Evolutionary conservation across 2,113 vertebrate species (phyloP).

Genomic region (Rattus norvegicus): DNA sequence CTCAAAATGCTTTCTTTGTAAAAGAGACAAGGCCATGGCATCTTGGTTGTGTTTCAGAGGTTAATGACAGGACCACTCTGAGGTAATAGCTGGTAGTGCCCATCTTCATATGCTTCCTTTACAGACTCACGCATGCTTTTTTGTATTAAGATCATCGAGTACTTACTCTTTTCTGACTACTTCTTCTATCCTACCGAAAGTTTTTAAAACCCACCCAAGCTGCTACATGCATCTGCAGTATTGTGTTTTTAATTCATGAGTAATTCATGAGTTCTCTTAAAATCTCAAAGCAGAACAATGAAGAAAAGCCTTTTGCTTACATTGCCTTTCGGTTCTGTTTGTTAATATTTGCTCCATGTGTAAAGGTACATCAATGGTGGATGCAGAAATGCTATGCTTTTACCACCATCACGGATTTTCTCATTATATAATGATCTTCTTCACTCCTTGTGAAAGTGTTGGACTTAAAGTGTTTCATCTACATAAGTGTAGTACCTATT

Average conservation of each 20-base stretch:
- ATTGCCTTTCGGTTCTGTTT: not conserved
- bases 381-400: not conserved
- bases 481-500: no score
- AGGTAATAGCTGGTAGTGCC: not conserved
- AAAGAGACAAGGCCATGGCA: not conserved
- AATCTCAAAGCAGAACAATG: not conserved
- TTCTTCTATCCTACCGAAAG: not conserved
- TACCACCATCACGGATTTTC: no score
- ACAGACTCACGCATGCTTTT: not conserved
- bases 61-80: not conserved
- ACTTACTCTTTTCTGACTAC: not conserved
- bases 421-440: not conserved
- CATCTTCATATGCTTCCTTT: not conserved
- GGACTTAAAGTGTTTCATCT: not conserved
- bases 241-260: not conserved
- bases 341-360: not conserved
- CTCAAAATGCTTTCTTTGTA: not conserved
- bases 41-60: not conserved
- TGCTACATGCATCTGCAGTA: not conserved
- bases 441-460: not conserved
- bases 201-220: not conserved
- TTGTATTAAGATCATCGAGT: not conserved
- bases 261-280: conserved; percentile 1
- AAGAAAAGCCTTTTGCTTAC: not conserved
- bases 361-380: not conserved